Base-by-base conservation (phyloP, 2,797 vertebrate genomes). In the Sylvilagus floridanus region DNA sequence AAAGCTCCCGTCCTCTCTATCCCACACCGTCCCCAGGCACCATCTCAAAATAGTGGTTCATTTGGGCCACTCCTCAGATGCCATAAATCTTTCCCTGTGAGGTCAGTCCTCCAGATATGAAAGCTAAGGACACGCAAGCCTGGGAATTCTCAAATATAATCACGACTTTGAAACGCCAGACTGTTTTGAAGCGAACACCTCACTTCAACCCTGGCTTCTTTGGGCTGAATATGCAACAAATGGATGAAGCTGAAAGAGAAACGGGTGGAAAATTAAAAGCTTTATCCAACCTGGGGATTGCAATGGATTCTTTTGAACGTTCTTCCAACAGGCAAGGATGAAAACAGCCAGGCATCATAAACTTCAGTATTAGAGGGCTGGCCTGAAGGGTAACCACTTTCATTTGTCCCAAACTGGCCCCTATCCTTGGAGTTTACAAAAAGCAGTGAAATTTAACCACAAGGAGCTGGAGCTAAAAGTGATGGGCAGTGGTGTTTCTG, bases 41-140 rank as follows among this genome's bases (percentile, higher is more conserved):
- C 62, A 90, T 93, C 88, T 79, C 85, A 96, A 97, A 95, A 91
- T 62, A 81, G n/a, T 10, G 22, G 85, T 92, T 83, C 78, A 42
- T 32, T 17, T 83, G 30, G 71, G 94, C 50, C 85, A 24, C 9
- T 13, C 22, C 35, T 52, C 62, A 71, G 60, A 54, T 60, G 68
- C 30, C 65, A 47, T 81, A 69, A 92, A 89, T 89, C 92, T 86
- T 84, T 47, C 50, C 71, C 85, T 57, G 5, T 69, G 62, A 84
- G 54, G 54, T 16, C 5, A 54, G 68, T n/a, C 65, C 63, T 94
- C 83, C 32, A 90, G 72, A 60, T 86, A 88, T 84, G 95, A 91
- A 95, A 93, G 88, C 75, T 77, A 54, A 95, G 92, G 88, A 42
- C 72, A 73, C 52, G 52, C 30, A 24, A 71, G 47, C 79, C 68